A percentile compares a stretch with the other conserved stretches of the same genome.
Conservation (phyloP, 2,797 vertebrate species). For the Eremophila alpestris region DNA sequence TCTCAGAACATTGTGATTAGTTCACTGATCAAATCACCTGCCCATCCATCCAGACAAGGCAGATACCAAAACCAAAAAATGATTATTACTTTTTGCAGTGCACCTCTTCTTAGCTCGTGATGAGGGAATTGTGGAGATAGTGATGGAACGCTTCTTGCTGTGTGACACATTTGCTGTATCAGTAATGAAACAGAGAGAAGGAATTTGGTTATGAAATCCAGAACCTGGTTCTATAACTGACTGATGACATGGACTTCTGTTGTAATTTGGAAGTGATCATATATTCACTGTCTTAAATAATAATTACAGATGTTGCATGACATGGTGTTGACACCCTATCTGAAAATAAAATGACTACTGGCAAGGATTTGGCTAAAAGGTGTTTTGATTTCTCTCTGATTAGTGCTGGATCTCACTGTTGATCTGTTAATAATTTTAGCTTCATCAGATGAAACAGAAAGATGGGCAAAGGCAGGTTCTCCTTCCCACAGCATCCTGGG, state of each 20-base stretch:
- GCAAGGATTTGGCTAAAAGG: background rate
- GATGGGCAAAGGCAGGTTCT: background rate
- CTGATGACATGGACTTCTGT: background rate
- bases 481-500: background rate
- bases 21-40: background rate
- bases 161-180: background rate
- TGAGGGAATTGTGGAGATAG: background rate
- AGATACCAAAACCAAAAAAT: background rate
- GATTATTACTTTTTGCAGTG: background rate
- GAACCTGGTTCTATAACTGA: background rate
- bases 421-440: slow-evolving; percentile 3
- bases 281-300: slow-evolving; percentile 13
- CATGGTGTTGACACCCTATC: background rate
- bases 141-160: background rate
- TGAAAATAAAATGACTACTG: slow-evolving; percentile 12
- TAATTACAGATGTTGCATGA: background rate
- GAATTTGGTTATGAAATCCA: slow-evolving; percentile 27
- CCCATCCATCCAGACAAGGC: background rate
- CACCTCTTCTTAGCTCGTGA: background rate
- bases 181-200: background rate
- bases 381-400: slow-evolving; percentile 25
- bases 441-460: background rate
- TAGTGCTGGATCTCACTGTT: background rate
- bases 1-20: background rate
- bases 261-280: slow-evolving; percentile 1